Base-by-base conservation (phyloP, 2,797 vertebrate genomes). In the Lepidocolaptes lacrymiger region DNA sequence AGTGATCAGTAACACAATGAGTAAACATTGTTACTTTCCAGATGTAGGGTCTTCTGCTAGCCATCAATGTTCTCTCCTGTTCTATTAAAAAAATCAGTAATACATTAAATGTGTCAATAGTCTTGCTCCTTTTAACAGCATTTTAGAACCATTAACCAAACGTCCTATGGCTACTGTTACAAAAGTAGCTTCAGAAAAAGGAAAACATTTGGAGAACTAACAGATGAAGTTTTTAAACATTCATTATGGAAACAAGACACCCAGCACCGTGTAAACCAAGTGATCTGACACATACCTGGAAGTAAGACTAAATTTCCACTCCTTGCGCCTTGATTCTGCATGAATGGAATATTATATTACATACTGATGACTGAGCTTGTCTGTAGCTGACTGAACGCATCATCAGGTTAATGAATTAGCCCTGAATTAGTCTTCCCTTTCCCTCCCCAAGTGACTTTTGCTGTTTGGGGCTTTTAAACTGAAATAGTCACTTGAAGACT, bases 141-240 rank as follows among this genome's bases (percentile, higher is more conserved):
- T 46, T 71, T 82, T 52, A 82, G 55, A 75, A 39, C 20, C 32
- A 37, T 67, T 77, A 76, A 72, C 22, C 26, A 41, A 14, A 24
- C 23, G 26, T 49, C 3, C 0, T 58, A 58, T 61, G 12, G 48
- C 18, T 24, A 44, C 21, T 41, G 2, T 55, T 41, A 21, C 3
- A 41, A 41, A 87, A 82, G 34, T 7, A 77, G 23, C 39, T 63
- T 93, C 73, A 72, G 54, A 55, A 44, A 69, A 71, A 63, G 9
- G 21, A 66, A 51, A 62, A 36, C 12, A 34, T 41, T 66, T 22
- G 19, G 30, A 90, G 71, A 92, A 43, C 18, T 46, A 78, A 39
- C 30, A 80, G 61, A 59, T 49, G 20, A 72, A 49, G n/a, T 74
- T 80, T 88, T 95, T 46, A 92, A 91, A 63, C 36, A 67, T 73